Evolutionary conservation across 2,888 invertebrate genomes (phyloP), one percentile per base, ranked within the genome.

Genomic region (Standfussiana lucernea): DNA sequence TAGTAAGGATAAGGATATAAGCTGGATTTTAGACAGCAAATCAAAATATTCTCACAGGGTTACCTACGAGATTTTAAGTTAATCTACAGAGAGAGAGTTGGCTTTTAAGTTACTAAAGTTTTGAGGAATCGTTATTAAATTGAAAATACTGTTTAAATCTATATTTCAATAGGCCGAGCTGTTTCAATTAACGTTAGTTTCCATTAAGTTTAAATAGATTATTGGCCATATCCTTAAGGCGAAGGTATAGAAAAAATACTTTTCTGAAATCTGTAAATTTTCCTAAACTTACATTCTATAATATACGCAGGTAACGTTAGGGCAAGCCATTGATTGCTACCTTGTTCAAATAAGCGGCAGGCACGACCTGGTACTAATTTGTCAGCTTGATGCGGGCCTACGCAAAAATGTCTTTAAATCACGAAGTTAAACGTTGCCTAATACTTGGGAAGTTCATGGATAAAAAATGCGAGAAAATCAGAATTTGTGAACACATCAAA

Each of bases 281-380:
- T 68, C 40, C 18, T 8, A 61, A 35, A 61, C 15, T 68, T 37
- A 28, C n/a, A 62, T n/a, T 28, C 18, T 28, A 40, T 65, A 24
- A 21, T 56, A 8, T 45, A 24, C 21, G 8, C 15, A 28, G 47
- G 35, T 35, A 24, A 81, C 40, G 64, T 47, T 42, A 70, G 10
- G 8, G 24, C 18, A 45, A 28, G 40, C n/a, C 77, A 61, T 75
- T 74, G 67, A 56, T 61, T 72, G 7, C n/a, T 67, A 75, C 70
- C 47, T 59, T 35, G 67, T 67, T 62, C 28, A 56, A 72, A 79
- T 65, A 72, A 40, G 82, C 10, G 81, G 40, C 71, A 76, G 85
- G 69, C 68, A 88, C 86, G 62, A 78, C 67, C 73, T 75, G 87
- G 79, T 83, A 85, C 83, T 67, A 32, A 80, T 73, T 73, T 71